Evolutionary conservation across 2,888 invertebrate species (phyloP).

Genomic region (Ariolimax columbianus): DNA sequence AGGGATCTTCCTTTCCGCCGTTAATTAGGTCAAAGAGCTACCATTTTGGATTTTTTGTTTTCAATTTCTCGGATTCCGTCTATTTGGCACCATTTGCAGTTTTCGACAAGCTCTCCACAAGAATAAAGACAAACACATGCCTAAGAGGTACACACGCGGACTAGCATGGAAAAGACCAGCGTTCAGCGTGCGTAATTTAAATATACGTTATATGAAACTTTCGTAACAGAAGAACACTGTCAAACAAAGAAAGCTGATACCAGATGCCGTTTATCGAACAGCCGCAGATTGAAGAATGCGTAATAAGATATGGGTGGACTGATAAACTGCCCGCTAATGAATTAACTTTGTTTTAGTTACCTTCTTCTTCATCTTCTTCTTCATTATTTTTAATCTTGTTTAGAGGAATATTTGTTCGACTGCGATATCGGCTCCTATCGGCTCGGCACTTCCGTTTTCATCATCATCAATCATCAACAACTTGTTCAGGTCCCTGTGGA

Average conservation of each 20-base stretch:
- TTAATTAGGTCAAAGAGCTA: conserved; percentile 26
- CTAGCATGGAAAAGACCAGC: background rate
- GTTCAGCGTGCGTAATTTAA: background rate
- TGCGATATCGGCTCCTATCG: no score
- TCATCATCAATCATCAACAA: no score
- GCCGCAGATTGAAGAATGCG: no score
- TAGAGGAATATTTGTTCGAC: no score
- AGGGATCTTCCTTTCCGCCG: background rate
- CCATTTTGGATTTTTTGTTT: background rate
- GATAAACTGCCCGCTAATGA: no score
- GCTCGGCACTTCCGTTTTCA: no score
- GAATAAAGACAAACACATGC: background rate
- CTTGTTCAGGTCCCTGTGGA: no score
- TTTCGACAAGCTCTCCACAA: no score
- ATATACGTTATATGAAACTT: background rate
- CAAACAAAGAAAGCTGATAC: background rate
- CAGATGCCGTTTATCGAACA: background rate
- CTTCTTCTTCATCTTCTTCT: no score
- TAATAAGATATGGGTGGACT: no score
- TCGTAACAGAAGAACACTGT: background rate
- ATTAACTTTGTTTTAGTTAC: no score
- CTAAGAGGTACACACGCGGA: background rate
- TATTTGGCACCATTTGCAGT: background rate
- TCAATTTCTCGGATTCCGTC: background rate
- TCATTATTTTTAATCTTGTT: no score